Conservation (phyloP, 2,797 vertebrate species). For the Anniella stebbinsi region DNA sequence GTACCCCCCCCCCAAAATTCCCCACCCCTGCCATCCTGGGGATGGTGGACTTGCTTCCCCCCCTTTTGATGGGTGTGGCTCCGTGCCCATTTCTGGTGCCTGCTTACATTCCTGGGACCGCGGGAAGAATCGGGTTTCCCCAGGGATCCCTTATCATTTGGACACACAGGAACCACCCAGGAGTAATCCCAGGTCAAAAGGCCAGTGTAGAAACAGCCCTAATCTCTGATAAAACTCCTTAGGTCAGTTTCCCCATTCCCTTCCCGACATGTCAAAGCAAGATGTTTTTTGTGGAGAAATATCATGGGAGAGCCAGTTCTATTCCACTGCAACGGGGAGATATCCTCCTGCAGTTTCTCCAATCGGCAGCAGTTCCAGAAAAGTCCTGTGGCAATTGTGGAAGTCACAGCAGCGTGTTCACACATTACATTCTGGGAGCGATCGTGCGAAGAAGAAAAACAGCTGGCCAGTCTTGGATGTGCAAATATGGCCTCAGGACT, state of each 20-base stretch:
- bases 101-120: too few relatives aligned
- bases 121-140: too few relatives aligned
- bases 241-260: not conserved
- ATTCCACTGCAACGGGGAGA: too few relatives aligned
- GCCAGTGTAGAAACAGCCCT: too few relatives aligned
- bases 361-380: not conserved
- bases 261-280: not conserved
- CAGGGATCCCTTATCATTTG: too few relatives aligned
- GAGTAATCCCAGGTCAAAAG: too few relatives aligned
- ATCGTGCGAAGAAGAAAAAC: not conserved
- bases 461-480: not conserved
- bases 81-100: too few relatives aligned
- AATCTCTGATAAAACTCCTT: slow-evolving; percentile 15
- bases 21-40: too few relatives aligned
- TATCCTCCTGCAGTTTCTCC: not conserved
- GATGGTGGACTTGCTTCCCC: too few relatives aligned
- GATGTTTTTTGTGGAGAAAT: not conserved
- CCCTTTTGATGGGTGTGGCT: too few relatives aligned
- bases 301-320: not conserved
- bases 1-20: too few relatives aligned
- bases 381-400: not conserved
- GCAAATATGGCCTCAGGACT: not conserved
- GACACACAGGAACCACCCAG: too few relatives aligned
- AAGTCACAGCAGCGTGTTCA: not conserved
- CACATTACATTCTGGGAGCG: not conserved